These are phyloP conservation scores for Drosophila borealis DNA, from an alignment of 2,888 invertebrate genomes.

Conservation along the genomic window DNA sequence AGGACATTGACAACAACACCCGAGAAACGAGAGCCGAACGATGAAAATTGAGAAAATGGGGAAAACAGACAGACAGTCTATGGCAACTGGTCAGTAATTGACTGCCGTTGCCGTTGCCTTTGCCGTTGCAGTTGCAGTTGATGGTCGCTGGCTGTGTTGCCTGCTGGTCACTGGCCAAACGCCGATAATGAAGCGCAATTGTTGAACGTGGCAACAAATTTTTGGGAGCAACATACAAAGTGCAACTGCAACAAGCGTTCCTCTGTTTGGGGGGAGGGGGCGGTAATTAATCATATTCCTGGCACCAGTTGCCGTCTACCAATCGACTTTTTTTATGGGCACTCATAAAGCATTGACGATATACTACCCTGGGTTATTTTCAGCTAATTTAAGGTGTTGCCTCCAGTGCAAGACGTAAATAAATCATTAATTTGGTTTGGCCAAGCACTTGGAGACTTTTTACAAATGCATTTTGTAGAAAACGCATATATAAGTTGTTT, in stretches of 20 bases:
- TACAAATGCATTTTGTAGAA: constrained; percentile 34
- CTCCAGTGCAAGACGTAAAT: constrained; percentile 60
- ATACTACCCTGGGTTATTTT: constrained; percentile 44
- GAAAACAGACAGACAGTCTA: constrained; percentile 30
- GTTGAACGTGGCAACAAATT: constrained; percentile 71
- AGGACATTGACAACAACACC: constrained; percentile 83
- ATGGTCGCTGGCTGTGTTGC: constrained; percentile 46
- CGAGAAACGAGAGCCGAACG: constrained; percentile 36
- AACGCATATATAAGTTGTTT: constrained; percentile 6
- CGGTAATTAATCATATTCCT: constrained; percentile 74
- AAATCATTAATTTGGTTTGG: constrained; percentile 70
- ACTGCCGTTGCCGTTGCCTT: constrained; percentile 49
- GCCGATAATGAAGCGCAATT: constrained; percentile 80
- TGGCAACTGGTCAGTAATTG: constrained; percentile 67
- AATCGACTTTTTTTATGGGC: constrained; percentile 61
- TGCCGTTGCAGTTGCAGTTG: constrained; percentile 4
- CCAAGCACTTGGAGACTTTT: constrained; percentile 36
- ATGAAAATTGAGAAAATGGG: constrained; percentile 25
- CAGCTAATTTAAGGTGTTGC: constrained; percentile 80
- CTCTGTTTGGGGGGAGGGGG: constrained; percentile 3
- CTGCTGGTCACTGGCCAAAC: constrained; percentile 63
- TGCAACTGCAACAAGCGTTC: constrained; percentile 63
- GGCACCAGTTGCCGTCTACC: constrained; percentile 38
- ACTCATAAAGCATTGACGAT: constrained; percentile 43
- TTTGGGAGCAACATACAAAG: constrained; percentile 47